phyloP scores from a whole-genome alignment of 2,797 vertebrate genomes.

The Valencia hispanica region DNA sequence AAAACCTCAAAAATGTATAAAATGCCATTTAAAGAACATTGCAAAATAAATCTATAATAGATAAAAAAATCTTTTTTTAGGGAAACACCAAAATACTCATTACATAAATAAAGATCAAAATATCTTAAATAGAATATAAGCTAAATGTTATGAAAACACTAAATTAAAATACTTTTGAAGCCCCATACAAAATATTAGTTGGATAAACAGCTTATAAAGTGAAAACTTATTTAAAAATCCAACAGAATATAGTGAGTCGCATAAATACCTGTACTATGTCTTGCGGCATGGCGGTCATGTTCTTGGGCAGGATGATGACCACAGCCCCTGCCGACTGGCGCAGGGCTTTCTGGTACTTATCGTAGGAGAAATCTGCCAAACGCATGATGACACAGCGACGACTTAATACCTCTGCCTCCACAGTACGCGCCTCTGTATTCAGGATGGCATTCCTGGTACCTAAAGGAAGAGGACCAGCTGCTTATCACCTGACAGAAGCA shows the following conservation, averaged over 20 bases:
- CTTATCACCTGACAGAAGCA: not conserved
- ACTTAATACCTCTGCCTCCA: conserved; percentile 95
- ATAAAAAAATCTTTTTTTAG: too few species aligned
- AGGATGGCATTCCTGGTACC: conserved; percentile 95
- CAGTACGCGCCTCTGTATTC: conserved; percentile 95
- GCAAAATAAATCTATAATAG: too few species aligned
- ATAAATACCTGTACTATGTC: conserved; percentile 89
- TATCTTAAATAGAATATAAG: too few species aligned
- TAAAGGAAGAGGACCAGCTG: conserved; percentile 48
- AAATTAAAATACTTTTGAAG: not conserved
- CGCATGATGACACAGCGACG: conserved; percentile 97
- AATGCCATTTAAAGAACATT: too few species aligned
- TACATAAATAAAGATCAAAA: too few species aligned
- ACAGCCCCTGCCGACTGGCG: conserved; percentile 95
- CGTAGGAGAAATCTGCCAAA: conserved; percentile 94
- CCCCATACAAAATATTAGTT: not conserved
- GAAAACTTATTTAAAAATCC: not conserved
- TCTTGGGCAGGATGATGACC: conserved; percentile 93
- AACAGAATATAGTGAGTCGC: not conserved
- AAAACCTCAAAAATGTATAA: too few species aligned
- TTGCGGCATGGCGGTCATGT: conserved; percentile 94
- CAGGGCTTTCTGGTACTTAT: conserved; percentile 95
- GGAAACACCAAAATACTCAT: too few species aligned
- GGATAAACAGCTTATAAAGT: not conserved
- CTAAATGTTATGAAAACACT: too few species aligned